Evolutionary conservation across 1,140 invertebrate genomes (phyloP).

Genomic region (Drosophila simulans): DNA sequence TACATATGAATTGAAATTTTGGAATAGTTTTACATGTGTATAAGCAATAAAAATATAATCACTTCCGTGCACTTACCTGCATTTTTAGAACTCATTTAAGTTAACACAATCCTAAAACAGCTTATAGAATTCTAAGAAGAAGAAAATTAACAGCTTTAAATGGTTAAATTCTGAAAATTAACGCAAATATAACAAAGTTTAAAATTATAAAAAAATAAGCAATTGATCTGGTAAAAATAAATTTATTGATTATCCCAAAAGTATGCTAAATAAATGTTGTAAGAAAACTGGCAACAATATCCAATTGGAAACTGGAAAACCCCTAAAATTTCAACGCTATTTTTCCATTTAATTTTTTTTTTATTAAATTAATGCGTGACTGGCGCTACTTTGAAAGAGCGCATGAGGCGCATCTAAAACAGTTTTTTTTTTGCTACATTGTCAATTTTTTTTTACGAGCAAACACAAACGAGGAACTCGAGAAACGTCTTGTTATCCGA

Average conservation of each 20-base stretch:
- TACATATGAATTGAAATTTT: not conserved
- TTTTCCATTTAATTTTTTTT: slow-evolving; percentile 28
- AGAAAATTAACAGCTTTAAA: no score
- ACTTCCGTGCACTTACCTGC: not conserved
- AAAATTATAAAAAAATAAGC: no score
- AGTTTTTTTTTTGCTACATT: slow-evolving; percentile 38
- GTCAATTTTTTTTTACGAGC: slow-evolving; percentile 30
- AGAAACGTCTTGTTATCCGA: slow-evolving; percentile 23
- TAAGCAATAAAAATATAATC: not conserved
- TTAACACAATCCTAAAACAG: not conserved
- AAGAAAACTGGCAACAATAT: no score
- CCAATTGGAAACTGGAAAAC: not conserved
- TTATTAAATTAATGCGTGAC: slow-evolving; percentile 46
- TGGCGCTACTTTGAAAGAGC: slow-evolving; percentile 63
- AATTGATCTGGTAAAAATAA: no score
- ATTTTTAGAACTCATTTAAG: not conserved
- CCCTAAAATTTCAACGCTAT: no score
- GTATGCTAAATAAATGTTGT: not conserved
- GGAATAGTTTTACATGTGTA: not conserved
- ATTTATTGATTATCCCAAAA: not conserved
- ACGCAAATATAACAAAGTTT: no score
- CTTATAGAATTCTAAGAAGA: not conserved
- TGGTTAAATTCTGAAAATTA: no score
- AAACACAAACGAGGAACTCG: slow-evolving; percentile 26
- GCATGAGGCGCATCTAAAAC: slow-evolving; percentile 29